Evolutionary conservation across 2,113 vertebrate genomes (phyloP), one percentile per base, ranked within the genome.

Genomic region (Ciconia stormi): DNA sequence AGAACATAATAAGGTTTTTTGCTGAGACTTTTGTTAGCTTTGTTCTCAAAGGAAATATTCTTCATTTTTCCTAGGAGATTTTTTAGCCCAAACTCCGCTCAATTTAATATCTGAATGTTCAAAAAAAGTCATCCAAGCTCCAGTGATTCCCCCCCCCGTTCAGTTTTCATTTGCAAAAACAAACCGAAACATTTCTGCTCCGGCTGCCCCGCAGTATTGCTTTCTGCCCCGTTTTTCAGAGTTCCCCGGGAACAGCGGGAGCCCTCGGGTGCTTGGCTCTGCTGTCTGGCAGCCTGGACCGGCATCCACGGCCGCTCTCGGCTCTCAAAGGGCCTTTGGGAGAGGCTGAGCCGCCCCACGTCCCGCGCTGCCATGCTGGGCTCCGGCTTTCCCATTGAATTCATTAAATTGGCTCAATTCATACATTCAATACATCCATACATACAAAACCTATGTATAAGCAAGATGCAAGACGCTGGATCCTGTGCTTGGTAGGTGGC

Each of bases 11-110:
- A 17, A 79, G 74, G 7, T 44, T 46, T 46, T 85, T 88, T 66
- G 70, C 80, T 61, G 87, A 77, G 58, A 40, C 80, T 90, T 95
- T 73, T 82, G 74, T 94, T 38, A 91, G 90, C 59, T 95, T 53
- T 95, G 85, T 77, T 91, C 93, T 93, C 89, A 87, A 89, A 96
- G 91, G 89, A 94, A 96, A 92, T 82, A 81, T 4, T 72, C 80
- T 70, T 95, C 83, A 83, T 89, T 91, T 93, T 93, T 77, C 53
- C 80, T 83, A 27, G 22, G 74, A 82, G 89, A 50, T 71, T 62
- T 88, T 91, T 69, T 46, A 91, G 58, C 55, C 67, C 53, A 34
- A 89, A 47, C 67, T 67, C 56, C 22, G n/a, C 4, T 6, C 86
- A 90, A 49, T 88, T 94, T 82, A 95, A 90, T 74, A 82, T 82